Evolutionary conservation across 2,888 invertebrate genomes (phyloP).

Genomic region (Brenthis ino): DNA sequence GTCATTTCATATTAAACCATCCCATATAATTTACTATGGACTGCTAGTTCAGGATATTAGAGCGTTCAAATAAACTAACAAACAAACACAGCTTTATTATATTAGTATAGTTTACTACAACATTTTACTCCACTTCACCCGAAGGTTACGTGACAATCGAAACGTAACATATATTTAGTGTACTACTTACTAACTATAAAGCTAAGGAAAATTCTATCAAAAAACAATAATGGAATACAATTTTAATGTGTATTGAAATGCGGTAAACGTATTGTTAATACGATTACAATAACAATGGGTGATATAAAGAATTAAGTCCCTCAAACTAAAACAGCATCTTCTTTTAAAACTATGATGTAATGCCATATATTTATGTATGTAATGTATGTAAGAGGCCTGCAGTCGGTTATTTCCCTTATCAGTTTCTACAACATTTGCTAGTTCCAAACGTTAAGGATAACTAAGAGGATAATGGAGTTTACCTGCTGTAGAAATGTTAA

Average conservation of each 20-base stretch:
- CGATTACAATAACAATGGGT: constrained; percentile 15
- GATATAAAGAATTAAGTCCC: neutral
- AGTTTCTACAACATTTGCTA: neutral
- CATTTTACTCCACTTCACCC: too few species aligned
- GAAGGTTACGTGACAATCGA: neutral
- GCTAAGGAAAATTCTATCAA: neutral
- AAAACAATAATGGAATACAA: constrained; percentile 9
- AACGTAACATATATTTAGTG: neutral
- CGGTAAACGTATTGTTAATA: constrained; percentile 11
- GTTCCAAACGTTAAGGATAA: constrained; percentile 27
- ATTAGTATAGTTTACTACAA: too few species aligned
- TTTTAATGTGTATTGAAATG: constrained; percentile 17
- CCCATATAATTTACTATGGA: too few species aligned
- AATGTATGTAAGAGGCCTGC: neutral
- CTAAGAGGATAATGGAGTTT: neutral
- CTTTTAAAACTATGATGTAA: constrained; percentile 9
- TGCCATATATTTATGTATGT: neutral
- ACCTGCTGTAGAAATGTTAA: neutral
- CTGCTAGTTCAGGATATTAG: too few species aligned
- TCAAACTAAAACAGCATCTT: too few species aligned
- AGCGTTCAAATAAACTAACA: too few species aligned
- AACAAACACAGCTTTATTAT: too few species aligned
- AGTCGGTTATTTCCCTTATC: constrained; percentile 30
- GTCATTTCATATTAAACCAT: too few species aligned
- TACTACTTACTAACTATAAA: neutral